Conservation (phyloP, 1,140 invertebrate genomes). For the Drosophila ercepeae region DNA sequence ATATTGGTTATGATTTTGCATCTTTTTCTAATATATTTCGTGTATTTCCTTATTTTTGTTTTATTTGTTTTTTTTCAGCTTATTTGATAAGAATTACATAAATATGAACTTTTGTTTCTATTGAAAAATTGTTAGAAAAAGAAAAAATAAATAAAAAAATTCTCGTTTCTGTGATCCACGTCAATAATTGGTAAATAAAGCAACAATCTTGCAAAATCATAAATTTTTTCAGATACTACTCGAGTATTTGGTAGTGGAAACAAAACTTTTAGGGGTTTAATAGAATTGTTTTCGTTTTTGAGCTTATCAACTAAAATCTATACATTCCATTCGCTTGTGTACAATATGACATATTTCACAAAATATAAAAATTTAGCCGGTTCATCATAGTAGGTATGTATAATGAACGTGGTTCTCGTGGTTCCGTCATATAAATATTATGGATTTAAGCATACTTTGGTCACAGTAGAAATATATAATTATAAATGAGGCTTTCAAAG, state of each 20-base stretch:
- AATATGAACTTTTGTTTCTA: slow-evolving; percentile 54
- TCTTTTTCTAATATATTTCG: slow-evolving; percentile 73
- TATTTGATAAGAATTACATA: slow-evolving; percentile 65
- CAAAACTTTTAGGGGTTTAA: slow-evolving; percentile 19
- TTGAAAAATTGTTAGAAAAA: slow-evolving; percentile 21
- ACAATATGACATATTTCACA: slow-evolving; percentile 63
- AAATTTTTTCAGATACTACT: slow-evolving; percentile 40
- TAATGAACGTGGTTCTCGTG: slow-evolving; percentile 27
- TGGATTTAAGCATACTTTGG: slow-evolving; percentile 54
- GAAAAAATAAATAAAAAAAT: slow-evolving; percentile 55
- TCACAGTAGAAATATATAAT: slow-evolving; percentile 50
- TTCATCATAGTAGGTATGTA: slow-evolving; percentile 34
- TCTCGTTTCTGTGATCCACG: slow-evolving; percentile 47
- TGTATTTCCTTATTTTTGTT: slow-evolving; percentile 68
- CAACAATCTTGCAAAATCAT: slow-evolving; percentile 57
- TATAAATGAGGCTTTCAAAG: slow-evolving; percentile 44
- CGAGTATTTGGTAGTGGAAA: slow-evolving; percentile 16
- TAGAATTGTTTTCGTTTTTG: slow-evolving; percentile 19
- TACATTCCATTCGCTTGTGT: slow-evolving; percentile 68
- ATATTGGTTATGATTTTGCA: slow-evolving; percentile 70
- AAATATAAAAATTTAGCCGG: slow-evolving; percentile 44
- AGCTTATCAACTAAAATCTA: slow-evolving; percentile 67
- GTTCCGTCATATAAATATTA: slow-evolving; percentile 44
- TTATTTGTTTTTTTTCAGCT: slow-evolving; percentile 69
- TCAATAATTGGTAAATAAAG: slow-evolving; percentile 51